Evolutionary conservation across 2,888 invertebrate species (phyloP), one percentile per base, ranked within the genome.

Genomic region (Abrostola tripartita): DNA sequence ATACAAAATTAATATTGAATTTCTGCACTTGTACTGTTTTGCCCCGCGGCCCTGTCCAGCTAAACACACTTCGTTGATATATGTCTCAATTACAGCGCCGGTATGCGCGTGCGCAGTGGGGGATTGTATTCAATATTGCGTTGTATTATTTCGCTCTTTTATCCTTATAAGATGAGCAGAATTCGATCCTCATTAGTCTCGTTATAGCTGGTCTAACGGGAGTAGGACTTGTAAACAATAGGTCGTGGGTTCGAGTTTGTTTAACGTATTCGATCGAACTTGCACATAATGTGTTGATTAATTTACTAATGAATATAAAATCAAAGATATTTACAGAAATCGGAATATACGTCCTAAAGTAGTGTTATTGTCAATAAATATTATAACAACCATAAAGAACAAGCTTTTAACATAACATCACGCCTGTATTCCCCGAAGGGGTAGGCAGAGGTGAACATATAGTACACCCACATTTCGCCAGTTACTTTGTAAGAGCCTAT

Each of bases 1-100:
- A 53, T 57, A 24, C 24, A 35, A 56, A 68, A 72, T 61, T 56
- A 74, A 68, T 62, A 62, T 58, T 40, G 62, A 14, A 60, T 67
- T 76, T 73, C 42, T 64, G 67, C 69, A 74, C 73, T 79, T 76
- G 71, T 68, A 68, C 68, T 68, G 67, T 74, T 81, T 78, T 76
- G 68, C 73, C 72, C 64, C 50, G 56, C 63, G 75, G 76, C 56
- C 52, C 51, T 66, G 67, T 74, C 76, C 53, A 40, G 62, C 63
- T 68, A 76, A 76, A 76, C 79, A 68, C 59, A 68, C 61, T 74
- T 68, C 62, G 70, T 80, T 91, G 90, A 92, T 90, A 89, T 90
- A 92, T 90, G 89, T 91, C 92, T 92, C 87, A 92, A 92, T 92
- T 92, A 91, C 87, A 65, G 74, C 73, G 65, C 53, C 69, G 79